Conservation (phyloP, 2,888 invertebrate species). For the Nycteola revayana region DNA sequence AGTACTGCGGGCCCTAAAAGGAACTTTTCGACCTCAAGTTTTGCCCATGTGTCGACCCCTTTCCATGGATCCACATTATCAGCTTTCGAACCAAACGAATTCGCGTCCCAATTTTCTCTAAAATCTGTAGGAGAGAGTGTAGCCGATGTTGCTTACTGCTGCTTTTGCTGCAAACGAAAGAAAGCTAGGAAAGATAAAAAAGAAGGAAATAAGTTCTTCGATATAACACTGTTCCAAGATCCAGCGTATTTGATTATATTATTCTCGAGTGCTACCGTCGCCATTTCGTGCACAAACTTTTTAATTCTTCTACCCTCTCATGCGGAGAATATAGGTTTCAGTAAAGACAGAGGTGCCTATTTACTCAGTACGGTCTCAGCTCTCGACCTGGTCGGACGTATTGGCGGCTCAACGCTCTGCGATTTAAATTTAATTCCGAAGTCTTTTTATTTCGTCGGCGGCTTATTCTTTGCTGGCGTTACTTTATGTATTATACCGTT, state of each 20-base stretch:
- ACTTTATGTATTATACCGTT: slow-evolving; percentile 87
- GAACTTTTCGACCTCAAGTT: slow-evolving; percentile 90
- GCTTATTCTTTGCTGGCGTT: slow-evolving; percentile 89
- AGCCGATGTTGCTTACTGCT: slow-evolving; percentile 68
- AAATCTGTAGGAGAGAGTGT: slow-evolving; percentile 85
- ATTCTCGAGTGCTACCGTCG: slow-evolving; percentile 92
- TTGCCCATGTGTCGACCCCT: slow-evolving; percentile 91
- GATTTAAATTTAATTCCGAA: slow-evolving; percentile 90
- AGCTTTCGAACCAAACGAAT: slow-evolving; percentile 87
- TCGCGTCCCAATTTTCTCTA: slow-evolving; percentile 89
- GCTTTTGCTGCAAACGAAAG: slow-evolving; percentile 61
- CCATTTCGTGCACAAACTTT: slow-evolving; percentile 93
- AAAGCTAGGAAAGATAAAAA: slow-evolving; percentile 46
- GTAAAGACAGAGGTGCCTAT: slow-evolving; percentile 86
- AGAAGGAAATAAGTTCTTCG: slow-evolving; percentile 85
- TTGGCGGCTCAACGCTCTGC: slow-evolving; percentile 92
- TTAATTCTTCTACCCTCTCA: slow-evolving; percentile 91
- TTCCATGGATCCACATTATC: slow-evolving; percentile 93
- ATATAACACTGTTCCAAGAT: slow-evolving; percentile 86
- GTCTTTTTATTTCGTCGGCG: slow-evolving; percentile 91
- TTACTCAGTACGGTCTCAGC: slow-evolving; percentile 91
- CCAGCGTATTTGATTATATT: slow-evolving; percentile 91
- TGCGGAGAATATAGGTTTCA: slow-evolving; percentile 86
- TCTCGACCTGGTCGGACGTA: slow-evolving; percentile 90
- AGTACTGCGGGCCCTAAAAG: slow-evolving; percentile 77